A percentile compares a stretch with the other conserved stretches of the same genome.
Conservation (phyloP, 2,113 vertebrate genomes). For the Centrocercus urophasianus region DNA sequence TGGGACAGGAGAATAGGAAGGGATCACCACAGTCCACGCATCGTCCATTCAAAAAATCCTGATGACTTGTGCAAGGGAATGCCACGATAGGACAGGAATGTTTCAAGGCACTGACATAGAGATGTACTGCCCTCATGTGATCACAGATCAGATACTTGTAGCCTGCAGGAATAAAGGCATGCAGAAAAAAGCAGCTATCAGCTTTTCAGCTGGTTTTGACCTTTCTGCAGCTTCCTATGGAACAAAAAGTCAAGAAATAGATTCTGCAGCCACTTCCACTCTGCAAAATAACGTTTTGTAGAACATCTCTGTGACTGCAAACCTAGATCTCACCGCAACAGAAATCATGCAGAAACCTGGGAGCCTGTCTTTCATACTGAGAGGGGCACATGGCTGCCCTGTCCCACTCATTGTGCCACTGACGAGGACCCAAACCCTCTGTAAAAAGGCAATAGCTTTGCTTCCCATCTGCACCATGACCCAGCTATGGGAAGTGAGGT, state of each 20-base stretch:
- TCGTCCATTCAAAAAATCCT: slow-evolving; percentile 84
- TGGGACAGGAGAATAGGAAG: slow-evolving; percentile 85
- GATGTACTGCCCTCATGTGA: slow-evolving; percentile 93
- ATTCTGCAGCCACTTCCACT: not conserved
- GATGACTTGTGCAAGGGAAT: slow-evolving; percentile 87
- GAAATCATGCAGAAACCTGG: not conserved
- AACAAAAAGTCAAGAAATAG: not conserved
- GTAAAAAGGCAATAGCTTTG: not conserved
- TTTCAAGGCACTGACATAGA: slow-evolving; percentile 89
- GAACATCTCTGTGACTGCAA: not conserved
- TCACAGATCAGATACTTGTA: slow-evolving; percentile 93
- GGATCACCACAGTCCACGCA: slow-evolving; percentile 83
- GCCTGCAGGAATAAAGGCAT: slow-evolving; percentile 75
- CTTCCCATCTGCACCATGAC: not conserved
- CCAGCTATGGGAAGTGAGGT: not conserved
- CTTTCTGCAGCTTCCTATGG: not conserved
- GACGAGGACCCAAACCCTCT: not conserved
- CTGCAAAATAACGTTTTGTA: not conserved
- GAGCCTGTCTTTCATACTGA: not conserved
- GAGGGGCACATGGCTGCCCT: not conserved
- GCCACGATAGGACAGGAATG: slow-evolving; percentile 82
- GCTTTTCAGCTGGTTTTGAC: not conserved
- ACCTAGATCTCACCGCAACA: not conserved
- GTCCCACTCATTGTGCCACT: not conserved
- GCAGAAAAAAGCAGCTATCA: not conserved